These are phyloP conservation scores for Tortrix viridana DNA, from an alignment of 2,888 invertebrate species.

Conservation along the genomic window DNA sequence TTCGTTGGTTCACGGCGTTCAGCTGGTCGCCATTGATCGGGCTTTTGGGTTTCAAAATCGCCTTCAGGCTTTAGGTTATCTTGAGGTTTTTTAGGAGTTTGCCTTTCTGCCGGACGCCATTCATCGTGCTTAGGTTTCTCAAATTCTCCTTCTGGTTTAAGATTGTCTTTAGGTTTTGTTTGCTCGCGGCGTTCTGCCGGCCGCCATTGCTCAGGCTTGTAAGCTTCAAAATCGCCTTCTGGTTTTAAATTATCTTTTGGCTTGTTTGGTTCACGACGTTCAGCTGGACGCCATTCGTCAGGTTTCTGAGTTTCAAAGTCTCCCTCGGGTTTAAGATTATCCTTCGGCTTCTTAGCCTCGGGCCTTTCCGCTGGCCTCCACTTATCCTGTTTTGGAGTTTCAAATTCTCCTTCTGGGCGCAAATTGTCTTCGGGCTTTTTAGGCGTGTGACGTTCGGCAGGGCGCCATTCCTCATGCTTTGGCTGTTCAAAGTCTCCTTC, in stretches of 20 bases:
- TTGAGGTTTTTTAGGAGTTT: slow-evolving; percentile 48
- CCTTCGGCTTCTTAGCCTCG: slow-evolving; percentile 56
- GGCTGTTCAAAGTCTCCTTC: slow-evolving; percentile 78
- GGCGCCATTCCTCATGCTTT: slow-evolving; percentile 56
- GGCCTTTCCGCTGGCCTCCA: slow-evolving; percentile 59
- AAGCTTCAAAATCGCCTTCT: slow-evolving; percentile 80
- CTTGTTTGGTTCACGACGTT: slow-evolving; percentile 59
- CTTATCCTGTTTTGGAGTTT: slow-evolving; percentile 56
- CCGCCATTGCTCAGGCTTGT: slow-evolving; percentile 57
- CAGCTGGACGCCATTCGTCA: slow-evolving; percentile 74
- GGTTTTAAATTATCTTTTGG: slow-evolving; percentile 67
- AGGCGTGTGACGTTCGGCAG: slow-evolving; percentile 63
- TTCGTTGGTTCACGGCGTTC: slow-evolving; percentile 63
- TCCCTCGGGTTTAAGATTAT: slow-evolving; percentile 83
- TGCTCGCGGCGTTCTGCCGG: slow-evolving; percentile 44
- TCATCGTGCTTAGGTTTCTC: slow-evolving; percentile 58
- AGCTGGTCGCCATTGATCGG: slow-evolving; percentile 63
- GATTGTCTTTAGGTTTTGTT: slow-evolving; percentile 74
- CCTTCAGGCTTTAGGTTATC: slow-evolving; percentile 64
- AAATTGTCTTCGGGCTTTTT: slow-evolving; percentile 63
- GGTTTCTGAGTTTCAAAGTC: slow-evolving; percentile 80
- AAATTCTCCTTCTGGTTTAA: slow-evolving; percentile 77
- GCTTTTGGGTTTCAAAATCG: slow-evolving; percentile 67
- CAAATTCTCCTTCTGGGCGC: slow-evolving; percentile 72
- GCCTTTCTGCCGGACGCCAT: slow-evolving; percentile 62